phyloP scores from a whole-genome alignment of 1,140 invertebrate genomes.

The Drosophila suzukii region DNA sequence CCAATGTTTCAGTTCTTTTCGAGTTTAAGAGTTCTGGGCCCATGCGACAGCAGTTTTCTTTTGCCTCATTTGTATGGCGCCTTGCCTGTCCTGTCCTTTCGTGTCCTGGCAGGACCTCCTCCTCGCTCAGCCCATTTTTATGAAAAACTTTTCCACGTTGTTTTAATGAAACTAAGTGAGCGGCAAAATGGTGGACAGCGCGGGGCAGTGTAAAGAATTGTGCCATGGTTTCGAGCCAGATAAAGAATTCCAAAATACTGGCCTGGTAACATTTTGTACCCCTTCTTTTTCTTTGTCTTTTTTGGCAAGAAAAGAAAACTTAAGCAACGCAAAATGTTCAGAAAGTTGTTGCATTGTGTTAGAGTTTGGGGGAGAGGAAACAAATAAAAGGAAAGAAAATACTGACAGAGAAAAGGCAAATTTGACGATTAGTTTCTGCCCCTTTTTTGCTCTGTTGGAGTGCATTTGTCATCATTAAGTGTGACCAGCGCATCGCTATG shows the following conservation, averaged over 20 bases:
- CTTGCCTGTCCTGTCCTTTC: neutral
- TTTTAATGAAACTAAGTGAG: conserved; percentile 78
- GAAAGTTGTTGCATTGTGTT: conserved; percentile 33
- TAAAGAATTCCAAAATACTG: conserved; percentile 34
- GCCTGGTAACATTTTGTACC: neutral
- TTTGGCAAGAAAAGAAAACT: neutral
- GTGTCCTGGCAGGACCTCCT: neutral
- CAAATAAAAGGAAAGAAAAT: neutral
- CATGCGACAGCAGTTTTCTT: conserved; percentile 38
- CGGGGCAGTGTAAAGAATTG: conserved; percentile 6
- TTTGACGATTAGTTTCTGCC: conserved; percentile 13
- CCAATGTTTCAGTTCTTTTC: conserved; percentile 2
- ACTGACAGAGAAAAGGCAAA: conserved; percentile 12
- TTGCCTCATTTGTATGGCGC: conserved; percentile 51
- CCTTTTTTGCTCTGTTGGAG: neutral
- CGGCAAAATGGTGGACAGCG: conserved; percentile 41
- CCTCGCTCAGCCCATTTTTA: conserved; percentile 4
- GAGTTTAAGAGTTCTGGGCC: conserved; percentile 37
- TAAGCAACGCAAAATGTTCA: conserved; percentile 21
- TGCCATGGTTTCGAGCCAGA: conserved; percentile 11
- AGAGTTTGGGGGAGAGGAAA: conserved; percentile 20
- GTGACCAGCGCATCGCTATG: neutral
- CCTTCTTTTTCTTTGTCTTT: neutral
- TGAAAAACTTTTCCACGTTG: conserved; percentile 45
- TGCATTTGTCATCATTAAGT: neutral